These are phyloP conservation scores for Meriones psammophilus DNA, from an alignment of 2,797 vertebrate genomes.

Conservation along the genomic window DNA sequence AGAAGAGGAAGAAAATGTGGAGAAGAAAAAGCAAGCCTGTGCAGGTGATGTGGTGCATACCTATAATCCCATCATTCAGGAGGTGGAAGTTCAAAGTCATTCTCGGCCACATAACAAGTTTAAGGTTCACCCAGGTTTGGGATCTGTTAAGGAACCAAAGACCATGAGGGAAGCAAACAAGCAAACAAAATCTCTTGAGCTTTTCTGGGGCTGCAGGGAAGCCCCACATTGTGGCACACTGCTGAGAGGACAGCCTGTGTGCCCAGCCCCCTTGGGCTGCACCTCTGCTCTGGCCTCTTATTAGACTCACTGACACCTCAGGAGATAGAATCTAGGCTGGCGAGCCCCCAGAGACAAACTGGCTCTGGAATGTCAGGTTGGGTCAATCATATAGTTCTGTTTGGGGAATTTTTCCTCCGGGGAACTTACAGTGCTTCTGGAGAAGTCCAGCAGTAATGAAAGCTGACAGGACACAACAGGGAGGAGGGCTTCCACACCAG, in stretches of 20 bases:
- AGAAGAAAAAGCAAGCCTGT: neutral
- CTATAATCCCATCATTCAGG: neutral
- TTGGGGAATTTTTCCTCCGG: neutral
- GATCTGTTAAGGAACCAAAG: neutral
- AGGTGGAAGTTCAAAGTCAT: neutral
- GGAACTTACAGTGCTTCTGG: neutral
- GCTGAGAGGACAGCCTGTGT: no score
- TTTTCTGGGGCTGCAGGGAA: neutral
- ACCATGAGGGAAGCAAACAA: neutral
- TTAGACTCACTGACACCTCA: neutral
- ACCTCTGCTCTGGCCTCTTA: neutral
- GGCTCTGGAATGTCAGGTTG: slow-evolving; percentile 52
- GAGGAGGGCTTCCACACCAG: neutral
- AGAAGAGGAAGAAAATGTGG: no score
- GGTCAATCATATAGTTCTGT: slow-evolving; percentile 24
- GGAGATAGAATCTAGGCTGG: slow-evolving; percentile 54
- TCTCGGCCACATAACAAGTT: neutral
- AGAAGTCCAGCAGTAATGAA: slow-evolving; percentile 32
- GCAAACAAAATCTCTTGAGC: neutral
- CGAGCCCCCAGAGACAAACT: slow-evolving; percentile 14
- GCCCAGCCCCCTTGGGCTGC: neutral
- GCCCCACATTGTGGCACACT: neutral
- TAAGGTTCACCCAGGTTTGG: neutral
- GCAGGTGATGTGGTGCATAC: neutral
- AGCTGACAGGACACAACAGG: neutral